These are phyloP conservation scores for Erynnis tages DNA, from an alignment of 2,888 invertebrate genomes.

Conservation along the genomic window DNA sequence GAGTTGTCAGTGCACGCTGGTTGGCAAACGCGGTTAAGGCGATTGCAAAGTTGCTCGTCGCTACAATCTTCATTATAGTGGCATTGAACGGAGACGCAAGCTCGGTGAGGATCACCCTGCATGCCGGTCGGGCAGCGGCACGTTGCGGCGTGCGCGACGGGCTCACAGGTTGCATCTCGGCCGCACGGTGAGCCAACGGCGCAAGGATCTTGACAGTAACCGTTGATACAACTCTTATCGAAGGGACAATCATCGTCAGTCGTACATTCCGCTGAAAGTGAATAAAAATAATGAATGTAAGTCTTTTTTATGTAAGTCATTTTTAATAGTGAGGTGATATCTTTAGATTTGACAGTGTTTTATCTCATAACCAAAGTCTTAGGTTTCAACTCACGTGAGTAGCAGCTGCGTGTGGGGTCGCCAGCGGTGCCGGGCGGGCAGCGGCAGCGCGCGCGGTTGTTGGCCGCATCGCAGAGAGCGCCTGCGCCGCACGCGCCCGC, in stretches of 20 bases:
- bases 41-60: constrained; percentile 91
- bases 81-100: constrained; percentile 91
- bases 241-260: constrained; percentile 91
- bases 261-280: constrained; percentile 88
- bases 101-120: constrained; percentile 90
- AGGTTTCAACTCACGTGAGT: constrained; percentile 86
- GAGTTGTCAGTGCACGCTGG: constrained; percentile 91
- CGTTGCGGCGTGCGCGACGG: constrained; percentile 88
- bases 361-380: background rate
- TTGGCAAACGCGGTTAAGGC: constrained; percentile 90
- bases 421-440: constrained; percentile 94
- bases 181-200: constrained; percentile 86
- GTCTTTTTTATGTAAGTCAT: too few species aligned
- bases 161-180: constrained; percentile 88
- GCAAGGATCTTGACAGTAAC: constrained; percentile 91
- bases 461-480: constrained; percentile 88
- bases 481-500: constrained; percentile 90
- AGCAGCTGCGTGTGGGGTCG: constrained; percentile 92
- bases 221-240: constrained; percentile 89
- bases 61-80: constrained; percentile 95
- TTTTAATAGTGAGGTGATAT: too few species aligned
- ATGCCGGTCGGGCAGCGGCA: constrained; percentile 93
- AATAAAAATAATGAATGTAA: background rate
- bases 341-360: too few species aligned
- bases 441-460: constrained; percentile 91